Evolutionary conservation across 2,113 vertebrate species (phyloP).

Genomic region (Erpornis zantholeuca): DNA sequence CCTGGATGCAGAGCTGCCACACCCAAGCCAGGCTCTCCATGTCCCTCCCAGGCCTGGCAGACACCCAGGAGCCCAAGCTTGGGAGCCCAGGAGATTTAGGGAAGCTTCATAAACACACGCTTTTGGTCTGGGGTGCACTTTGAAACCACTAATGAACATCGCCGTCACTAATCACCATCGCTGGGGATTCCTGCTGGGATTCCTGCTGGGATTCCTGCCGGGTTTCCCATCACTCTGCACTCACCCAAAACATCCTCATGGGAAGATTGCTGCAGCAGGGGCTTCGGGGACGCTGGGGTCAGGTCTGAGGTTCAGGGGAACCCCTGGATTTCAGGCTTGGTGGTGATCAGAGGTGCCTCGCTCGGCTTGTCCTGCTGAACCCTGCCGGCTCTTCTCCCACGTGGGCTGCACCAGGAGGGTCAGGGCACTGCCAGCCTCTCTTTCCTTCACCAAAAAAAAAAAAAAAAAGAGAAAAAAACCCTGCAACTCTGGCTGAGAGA

Average conservation of each 20-base stretch:
- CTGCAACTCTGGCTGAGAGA: neutral
- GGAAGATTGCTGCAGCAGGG: neutral
- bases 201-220: neutral
- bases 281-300: conserved; percentile 15
- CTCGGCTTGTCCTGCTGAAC: neutral
- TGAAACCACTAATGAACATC: conserved; percentile 25
- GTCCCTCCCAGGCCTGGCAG: neutral
- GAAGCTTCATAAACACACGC: neutral
- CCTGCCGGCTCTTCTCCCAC: neutral
- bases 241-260: neutral
- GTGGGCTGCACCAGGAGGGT: conserved; percentile 52
- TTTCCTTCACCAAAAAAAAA: neutral
- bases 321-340: conserved; percentile 9
- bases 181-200: conserved; percentile 7
- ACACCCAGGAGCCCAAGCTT: neutral
- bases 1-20: neutral
- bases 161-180: conserved; percentile 15
- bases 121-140: neutral
- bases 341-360: neutral
- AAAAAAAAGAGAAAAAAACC: neutral
- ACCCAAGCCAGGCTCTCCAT: neutral
- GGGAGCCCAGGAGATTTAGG: neutral
- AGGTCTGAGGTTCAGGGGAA: conserved; percentile 10
- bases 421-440: neutral
- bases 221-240: neutral